Evolutionary conservation across 2,888 invertebrate genomes (phyloP).

Genomic region (Dugesia japonica): DNA sequence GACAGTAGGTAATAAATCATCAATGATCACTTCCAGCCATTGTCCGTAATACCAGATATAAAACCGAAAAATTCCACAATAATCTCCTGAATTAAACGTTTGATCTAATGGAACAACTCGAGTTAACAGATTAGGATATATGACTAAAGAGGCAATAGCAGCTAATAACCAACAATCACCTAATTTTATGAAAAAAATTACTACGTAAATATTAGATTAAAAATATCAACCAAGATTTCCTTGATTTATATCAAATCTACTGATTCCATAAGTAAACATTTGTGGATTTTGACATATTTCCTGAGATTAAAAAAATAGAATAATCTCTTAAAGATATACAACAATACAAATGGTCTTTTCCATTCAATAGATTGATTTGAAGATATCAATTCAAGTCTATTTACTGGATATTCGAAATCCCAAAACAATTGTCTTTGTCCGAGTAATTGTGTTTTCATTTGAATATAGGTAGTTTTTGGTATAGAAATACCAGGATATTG

Average conservation of each 20-base stretch:
- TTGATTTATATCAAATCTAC: slow-evolving; percentile 8
- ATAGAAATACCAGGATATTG: not conserved
- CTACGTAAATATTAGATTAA: not conserved
- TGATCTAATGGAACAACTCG: not conserved
- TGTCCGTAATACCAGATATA: not conserved
- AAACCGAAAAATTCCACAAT: not conserved
- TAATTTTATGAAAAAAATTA: not conserved
- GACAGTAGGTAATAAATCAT: not conserved
- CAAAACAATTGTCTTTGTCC: not conserved
- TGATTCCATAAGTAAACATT: not conserved
- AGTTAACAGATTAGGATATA: not conserved
- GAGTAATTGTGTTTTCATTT: not conserved
- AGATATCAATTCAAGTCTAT: not conserved
- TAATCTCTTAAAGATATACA: not conserved
- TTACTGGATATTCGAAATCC: not conserved
- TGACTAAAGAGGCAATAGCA: not conserved
- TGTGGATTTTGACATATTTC: not conserved
- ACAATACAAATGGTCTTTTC: not conserved
- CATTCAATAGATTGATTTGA: not conserved
- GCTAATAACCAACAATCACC: not conserved
- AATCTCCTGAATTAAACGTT: not conserved
- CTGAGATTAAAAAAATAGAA: not conserved
- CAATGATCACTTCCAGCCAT: not conserved
- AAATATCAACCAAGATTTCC: not conserved
- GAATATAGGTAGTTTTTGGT: not conserved